Percentiles rank a stretch among this genome's conserved stretches.
Evolutionary conservation across 1,140 invertebrate species (phyloP).

Genomic region (Atta colombica): DNA sequence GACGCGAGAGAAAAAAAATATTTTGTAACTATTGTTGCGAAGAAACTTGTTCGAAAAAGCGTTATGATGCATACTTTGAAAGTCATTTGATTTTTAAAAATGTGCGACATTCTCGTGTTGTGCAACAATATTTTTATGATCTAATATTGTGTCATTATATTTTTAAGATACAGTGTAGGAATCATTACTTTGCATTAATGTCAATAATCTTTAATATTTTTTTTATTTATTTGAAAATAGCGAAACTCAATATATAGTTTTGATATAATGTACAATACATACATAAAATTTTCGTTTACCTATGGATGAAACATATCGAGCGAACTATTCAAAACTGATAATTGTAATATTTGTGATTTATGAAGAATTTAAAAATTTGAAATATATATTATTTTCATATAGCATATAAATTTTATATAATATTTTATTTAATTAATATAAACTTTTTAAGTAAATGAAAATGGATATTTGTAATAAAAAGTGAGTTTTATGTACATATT

Average conservation of each 20-base stretch:
- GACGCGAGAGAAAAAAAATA: background rate
- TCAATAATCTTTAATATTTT: background rate
- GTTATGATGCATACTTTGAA: background rate
- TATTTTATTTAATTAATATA: background rate
- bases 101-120: background rate
- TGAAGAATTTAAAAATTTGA: background rate
- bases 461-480: slow-evolving; percentile 33
- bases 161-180: slow-evolving; percentile 7
- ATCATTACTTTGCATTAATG: slow-evolving; percentile 15
- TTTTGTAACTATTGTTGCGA: background rate
- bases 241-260: slow-evolving; percentile 6
- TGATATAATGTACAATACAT: slow-evolving; percentile 12
- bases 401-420: slow-evolving; percentile 8
- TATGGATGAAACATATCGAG: background rate
- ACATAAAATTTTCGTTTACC: background rate
- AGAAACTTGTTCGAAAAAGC: background rate
- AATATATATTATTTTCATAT: background rate
- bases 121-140: background rate
- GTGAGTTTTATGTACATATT: background rate
- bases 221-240: slow-evolving; percentile 5
- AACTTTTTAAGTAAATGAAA: background rate
- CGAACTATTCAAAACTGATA: slow-evolving; percentile 21
- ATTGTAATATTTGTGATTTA: slow-evolving; percentile 15
- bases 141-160: background rate
- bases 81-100: background rate